phyloP scores from a whole-genome alignment of 2,113 vertebrate species.

The Lampris megalopsis region DNA sequence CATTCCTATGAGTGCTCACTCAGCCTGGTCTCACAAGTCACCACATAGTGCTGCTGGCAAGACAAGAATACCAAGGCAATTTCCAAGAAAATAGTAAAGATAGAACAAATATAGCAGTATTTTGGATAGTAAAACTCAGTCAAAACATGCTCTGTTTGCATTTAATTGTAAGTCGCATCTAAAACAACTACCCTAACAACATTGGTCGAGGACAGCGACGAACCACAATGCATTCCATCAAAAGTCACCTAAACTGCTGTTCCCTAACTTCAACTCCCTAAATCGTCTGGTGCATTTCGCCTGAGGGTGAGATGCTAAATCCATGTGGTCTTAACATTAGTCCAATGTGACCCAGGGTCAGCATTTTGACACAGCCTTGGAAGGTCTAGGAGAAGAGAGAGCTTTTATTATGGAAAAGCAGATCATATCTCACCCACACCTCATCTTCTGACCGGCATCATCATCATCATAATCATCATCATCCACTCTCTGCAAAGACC shows the following conservation, averaged over 20 bases:
- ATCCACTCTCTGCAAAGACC: neutral
- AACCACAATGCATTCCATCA: neutral
- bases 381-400: slow-evolving; percentile 3
- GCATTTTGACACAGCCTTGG: slow-evolving; percentile 1
- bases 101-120: no score
- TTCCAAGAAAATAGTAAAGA: no score
- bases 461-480: slow-evolving; percentile 4
- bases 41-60: neutral
- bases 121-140: no score
- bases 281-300: slow-evolving; percentile 10
- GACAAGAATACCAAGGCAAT: no score
- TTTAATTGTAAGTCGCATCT: neutral
- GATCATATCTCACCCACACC: neutral
- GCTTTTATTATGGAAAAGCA: neutral
- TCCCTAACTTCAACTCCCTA: slow-evolving; percentile 9
- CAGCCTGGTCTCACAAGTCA: neutral
- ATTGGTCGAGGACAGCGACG: neutral
- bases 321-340: slow-evolving; percentile 29
- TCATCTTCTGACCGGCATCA: slow-evolving; percentile 9
- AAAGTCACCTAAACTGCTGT: slow-evolving; percentile 5
- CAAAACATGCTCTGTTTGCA: neutral
- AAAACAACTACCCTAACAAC: neutral
- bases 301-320: slow-evolving; percentile 11
- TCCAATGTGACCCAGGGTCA: slow-evolving; percentile 39
- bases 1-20: slow-evolving; percentile 3